Percentiles rank a stretch among this genome's conserved stretches.
phyloP scores from a whole-genome alignment of 1,140 invertebrate species.

The Bombus affinis region DNA sequence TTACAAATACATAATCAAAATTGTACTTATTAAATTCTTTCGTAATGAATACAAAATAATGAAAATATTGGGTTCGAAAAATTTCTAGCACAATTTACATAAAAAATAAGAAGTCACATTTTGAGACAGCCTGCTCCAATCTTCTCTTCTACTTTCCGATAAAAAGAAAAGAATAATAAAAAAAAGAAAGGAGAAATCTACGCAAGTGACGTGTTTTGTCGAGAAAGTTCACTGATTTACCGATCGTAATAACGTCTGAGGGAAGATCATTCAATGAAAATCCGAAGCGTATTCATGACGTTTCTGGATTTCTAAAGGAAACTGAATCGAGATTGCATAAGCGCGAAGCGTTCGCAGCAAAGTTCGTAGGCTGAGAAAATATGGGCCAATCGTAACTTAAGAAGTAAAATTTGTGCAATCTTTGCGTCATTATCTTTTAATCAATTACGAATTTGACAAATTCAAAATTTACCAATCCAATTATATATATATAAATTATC shows the following conservation, averaged over 20 bases:
- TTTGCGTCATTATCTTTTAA: neutral
- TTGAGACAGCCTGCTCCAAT: no score
- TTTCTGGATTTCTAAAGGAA: slow-evolving; percentile 15
- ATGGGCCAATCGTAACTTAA: neutral
- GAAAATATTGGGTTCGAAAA: neutral
- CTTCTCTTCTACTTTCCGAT: no score
- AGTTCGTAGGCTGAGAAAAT: neutral
- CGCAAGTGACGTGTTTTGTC: neutral
- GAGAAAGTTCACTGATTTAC: slow-evolving; percentile 33
- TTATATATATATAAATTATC: no score
- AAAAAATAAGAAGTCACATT: no score
- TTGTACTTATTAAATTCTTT: no score
- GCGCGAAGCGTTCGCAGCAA: slow-evolving; percentile 3
- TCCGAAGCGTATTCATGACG: slow-evolving; percentile 8
- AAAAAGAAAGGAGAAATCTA: neutral
- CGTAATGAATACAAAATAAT: no score
- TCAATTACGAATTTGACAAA: neutral
- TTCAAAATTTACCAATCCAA: neutral
- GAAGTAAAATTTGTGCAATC: neutral
- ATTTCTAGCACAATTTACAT: no score
- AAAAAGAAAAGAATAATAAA: neutral
- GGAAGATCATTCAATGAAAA: slow-evolving; percentile 22
- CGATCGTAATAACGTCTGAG: no score
- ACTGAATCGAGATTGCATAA: neutral
- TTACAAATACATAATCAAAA: no score